Percentiles rank a stretch among this genome's conserved stretches.
Evolutionary conservation across 2,113 vertebrate species (phyloP).

Genomic region (Anhinga anhinga): DNA sequence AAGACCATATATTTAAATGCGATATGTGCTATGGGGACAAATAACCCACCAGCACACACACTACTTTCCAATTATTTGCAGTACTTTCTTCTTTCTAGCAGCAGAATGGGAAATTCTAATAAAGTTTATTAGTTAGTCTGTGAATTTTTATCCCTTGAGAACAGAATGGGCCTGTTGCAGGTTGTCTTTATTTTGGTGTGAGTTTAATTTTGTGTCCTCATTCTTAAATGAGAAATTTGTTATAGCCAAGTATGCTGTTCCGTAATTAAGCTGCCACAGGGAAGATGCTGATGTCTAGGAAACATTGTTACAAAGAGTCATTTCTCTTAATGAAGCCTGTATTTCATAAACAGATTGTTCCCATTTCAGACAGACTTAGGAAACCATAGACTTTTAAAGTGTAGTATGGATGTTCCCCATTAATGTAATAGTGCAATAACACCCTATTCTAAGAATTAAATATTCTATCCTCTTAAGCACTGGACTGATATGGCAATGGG

Average conservation of each 20-base stretch:
- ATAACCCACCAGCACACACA: neutral
- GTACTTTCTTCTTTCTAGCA: neutral
- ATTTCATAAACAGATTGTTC: neutral
- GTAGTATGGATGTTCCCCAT: neutral
- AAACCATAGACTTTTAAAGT: neutral
- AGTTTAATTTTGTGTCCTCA: neutral
- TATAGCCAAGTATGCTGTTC: neutral
- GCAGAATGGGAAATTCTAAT: neutral
- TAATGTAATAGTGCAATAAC: neutral
- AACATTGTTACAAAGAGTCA: neutral
- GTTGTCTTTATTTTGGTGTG: neutral
- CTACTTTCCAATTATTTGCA: neutral
- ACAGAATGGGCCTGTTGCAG: neutral
- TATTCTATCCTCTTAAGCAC: neutral
- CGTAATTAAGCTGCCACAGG: neutral
- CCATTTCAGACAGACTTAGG: neutral
- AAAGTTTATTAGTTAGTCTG: neutral
- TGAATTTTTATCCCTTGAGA: neutral
- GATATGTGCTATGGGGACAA: neutral
- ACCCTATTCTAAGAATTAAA: neutral
- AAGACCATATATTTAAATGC: neutral
- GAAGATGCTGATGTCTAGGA: neutral
- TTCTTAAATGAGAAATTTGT: constrained; percentile 3
- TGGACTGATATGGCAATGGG: neutral
- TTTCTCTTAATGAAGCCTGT: neutral